Evolutionary conservation across 2,888 invertebrate species (phyloP).

Genomic region (Pelosia muscerda): DNA sequence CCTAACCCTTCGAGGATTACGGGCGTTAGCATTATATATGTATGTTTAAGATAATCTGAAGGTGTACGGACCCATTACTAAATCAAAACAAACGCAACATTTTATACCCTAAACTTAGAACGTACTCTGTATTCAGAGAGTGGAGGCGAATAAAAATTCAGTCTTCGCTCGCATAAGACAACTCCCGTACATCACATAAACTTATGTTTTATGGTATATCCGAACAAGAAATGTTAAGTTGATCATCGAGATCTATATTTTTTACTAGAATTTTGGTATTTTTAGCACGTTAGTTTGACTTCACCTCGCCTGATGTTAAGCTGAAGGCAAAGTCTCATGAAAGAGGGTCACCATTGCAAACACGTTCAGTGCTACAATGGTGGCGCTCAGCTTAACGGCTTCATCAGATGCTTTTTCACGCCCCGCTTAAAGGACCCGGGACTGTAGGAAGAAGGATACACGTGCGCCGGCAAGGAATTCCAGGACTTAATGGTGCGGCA

Average conservation of each 20-base stretch:
- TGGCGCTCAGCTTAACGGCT: too few relatives aligned
- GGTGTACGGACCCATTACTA: neutral
- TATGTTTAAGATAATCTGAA: neutral
- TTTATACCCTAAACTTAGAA: slow-evolving; percentile 27
- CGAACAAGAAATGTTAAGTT: slow-evolving; percentile 68
- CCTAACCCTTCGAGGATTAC: too few relatives aligned
- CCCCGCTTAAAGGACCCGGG: too few relatives aligned
- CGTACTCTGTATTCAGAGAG: slow-evolving; percentile 65
- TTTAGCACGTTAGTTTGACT: neutral
- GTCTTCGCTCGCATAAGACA: slow-evolving; percentile 54
- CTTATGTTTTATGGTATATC: slow-evolving; percentile 71
- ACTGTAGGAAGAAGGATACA: too few relatives aligned
- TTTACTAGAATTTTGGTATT: neutral
- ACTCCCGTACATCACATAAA: slow-evolving; percentile 75
- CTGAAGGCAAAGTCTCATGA: too few relatives aligned
- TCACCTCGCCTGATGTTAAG: too few relatives aligned
- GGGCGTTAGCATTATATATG: too few relatives aligned
- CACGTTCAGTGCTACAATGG: too few relatives aligned
- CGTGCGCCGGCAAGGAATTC: too few relatives aligned
- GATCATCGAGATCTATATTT: slow-evolving; percentile 43
- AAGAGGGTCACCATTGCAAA: too few relatives aligned
- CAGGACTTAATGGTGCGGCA: too few relatives aligned
- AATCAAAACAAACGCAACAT: slow-evolving; percentile 42
- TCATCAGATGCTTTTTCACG: neutral
- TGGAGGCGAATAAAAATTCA: slow-evolving; percentile 68